Evolutionary conservation across 2,888 invertebrate species (phyloP), one percentile per base, ranked within the genome.

Genomic region (Dascillus cervinus): DNA sequence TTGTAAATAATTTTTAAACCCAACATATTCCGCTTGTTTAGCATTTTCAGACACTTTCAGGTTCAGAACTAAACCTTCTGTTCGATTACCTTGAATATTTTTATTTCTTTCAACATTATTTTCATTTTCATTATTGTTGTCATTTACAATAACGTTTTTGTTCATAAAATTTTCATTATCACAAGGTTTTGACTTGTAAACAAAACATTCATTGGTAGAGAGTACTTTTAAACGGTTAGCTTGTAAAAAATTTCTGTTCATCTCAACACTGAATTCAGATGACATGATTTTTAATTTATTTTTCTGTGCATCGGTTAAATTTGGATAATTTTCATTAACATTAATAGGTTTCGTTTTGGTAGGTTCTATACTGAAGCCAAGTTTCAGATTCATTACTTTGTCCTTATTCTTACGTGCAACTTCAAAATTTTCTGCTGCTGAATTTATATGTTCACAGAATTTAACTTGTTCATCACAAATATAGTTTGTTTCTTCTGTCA

Each of bases 271-370:
- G 41, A 72, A 79, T 53, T 80, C 79, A 0, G 75, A 70, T 3
- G 72, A 69, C 32, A 80, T 54, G 1, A 80, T 67, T 56, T 70
- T 77, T 11, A 73, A 50, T 55, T 73, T 77, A 47, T 80, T 81
- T 27, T 65, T 57, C 39, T 77, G 61, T 0, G 78, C 77, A 32
- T 75, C 74, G 8, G 69, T 75, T 34, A 77, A 68, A 2, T 72
- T 71, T 2, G 69, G 66, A 1, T 50, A 46, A 27, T 52, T 51
- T 3, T 46, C 31, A 1, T 53, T 34, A 27, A 52, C 51, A 22
- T 19, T 17, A 25, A 6, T 22, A 29, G 13, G 8, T 22, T 34
- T 26, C 17, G 11, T 65, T 39, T 66, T 66, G 32, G 66, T 65
- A 37, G 61, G 57, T 23, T 65, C 65, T 6, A 62, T 41, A 1